phyloP scores from a whole-genome alignment of 2,888 invertebrate species.

The Sarcophaga subvicina region DNA sequence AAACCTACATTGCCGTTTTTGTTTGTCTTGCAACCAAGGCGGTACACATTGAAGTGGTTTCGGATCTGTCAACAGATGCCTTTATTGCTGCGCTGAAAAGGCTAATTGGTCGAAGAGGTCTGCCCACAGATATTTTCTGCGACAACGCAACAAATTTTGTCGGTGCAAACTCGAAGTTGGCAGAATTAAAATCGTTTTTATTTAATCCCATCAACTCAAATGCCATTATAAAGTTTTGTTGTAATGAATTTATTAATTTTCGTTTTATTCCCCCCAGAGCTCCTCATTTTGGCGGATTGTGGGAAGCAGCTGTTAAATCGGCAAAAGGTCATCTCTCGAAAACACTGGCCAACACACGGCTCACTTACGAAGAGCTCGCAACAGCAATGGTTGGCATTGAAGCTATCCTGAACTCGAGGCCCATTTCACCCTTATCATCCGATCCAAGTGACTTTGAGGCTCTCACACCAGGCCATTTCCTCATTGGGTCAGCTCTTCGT shows the following conservation, averaged over 20 bases:
- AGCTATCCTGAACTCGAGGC: constrained; percentile 24
- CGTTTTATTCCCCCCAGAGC: constrained; percentile 24
- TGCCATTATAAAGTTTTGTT: constrained; percentile 25
- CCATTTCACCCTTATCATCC: constrained; percentile 25
- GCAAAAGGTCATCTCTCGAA: constrained; percentile 11
- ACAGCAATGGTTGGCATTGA: constrained; percentile 33
- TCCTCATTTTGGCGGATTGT: constrained; percentile 47
- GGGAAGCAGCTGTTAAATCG: constrained; percentile 46
- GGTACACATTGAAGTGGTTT: constrained; percentile 28
- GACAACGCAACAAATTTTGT: constrained; percentile 8
- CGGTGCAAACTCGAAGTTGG: constrained; percentile 29
- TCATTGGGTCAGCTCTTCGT: constrained; percentile 12
- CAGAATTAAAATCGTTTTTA: constrained; percentile 28
- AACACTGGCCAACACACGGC: constrained; percentile 10
- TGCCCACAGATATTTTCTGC: constrained; percentile 36
- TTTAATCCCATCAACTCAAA: constrained; percentile 34
- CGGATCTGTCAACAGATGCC: neutral
- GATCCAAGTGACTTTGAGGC: constrained; percentile 40
- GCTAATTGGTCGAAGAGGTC: constrained; percentile 30
- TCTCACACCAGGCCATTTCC: constrained; percentile 35
- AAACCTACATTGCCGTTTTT: constrained; percentile 11
- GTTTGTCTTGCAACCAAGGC: constrained; percentile 9
- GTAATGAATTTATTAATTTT: constrained; percentile 36
- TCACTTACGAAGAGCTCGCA: constrained; percentile 28
- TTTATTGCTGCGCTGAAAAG: constrained; percentile 18